These are phyloP conservation scores for Kuschelorhynchus macadamiae DNA, from an alignment of 2,888 invertebrate genomes.

Conservation along the genomic window DNA sequence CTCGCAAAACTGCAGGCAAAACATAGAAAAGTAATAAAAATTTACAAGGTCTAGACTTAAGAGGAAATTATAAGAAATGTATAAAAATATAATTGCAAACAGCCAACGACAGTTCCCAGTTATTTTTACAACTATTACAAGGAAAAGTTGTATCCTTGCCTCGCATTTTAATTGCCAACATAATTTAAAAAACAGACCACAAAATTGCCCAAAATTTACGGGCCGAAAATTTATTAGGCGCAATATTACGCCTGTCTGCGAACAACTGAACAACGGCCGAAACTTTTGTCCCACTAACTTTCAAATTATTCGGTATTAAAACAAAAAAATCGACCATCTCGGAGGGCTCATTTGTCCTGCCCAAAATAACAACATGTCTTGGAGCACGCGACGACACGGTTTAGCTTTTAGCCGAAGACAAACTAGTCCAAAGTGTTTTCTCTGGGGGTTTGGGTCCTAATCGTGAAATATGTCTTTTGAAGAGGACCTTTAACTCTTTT, in stretches of 20 bases:
- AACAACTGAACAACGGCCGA: slow-evolving; percentile 11
- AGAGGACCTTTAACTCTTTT: slow-evolving; percentile 57
- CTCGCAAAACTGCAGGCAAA: too few species aligned
- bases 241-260: slow-evolving; percentile 10
- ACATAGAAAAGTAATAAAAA: too few species aligned
- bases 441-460: slow-evolving; percentile 59
- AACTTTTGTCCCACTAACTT: slow-evolving; percentile 25
- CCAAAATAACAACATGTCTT: slow-evolving; percentile 45
- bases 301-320: slow-evolving; percentile 12
- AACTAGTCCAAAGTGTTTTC: slow-evolving; percentile 60
- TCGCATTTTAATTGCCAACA: too few species aligned
- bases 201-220: too few species aligned
- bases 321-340: slow-evolving; percentile 37
- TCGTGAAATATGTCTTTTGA: slow-evolving; percentile 61
- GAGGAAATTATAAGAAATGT: too few species aligned
- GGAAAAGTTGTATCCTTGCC: too few species aligned
- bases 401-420: slow-evolving; percentile 64
- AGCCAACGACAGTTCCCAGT: too few species aligned
- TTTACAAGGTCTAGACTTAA: too few species aligned
- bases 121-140: too few species aligned
- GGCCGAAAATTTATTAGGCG: too few species aligned
- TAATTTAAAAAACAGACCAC: too few species aligned
- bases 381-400: slow-evolving; percentile 59
- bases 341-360: slow-evolving; percentile 40
- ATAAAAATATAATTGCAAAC: too few species aligned